Conservation (phyloP, 2,888 invertebrate species). For the Gortyna flavago region DNA sequence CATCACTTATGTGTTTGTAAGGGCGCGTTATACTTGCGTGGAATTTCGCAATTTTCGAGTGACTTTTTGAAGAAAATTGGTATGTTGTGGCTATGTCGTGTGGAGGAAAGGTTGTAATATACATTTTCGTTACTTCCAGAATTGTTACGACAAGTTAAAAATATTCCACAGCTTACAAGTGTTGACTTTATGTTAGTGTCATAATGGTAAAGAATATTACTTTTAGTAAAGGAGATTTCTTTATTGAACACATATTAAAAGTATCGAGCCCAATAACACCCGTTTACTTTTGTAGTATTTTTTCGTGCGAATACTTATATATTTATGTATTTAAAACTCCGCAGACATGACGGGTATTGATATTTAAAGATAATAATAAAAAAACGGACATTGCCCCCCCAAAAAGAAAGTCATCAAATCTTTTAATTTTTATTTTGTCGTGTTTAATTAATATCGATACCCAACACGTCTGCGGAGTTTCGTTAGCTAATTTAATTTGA, state of each 20-base stretch:
- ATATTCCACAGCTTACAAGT: not conserved
- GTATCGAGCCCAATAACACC: not conserved
- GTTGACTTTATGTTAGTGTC: not conserved
- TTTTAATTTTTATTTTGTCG: too few relatives aligned
- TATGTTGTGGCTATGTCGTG: conserved; percentile 17
- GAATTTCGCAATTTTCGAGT: conserved; percentile 53
- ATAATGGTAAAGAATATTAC: not conserved
- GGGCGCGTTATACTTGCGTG: conserved; percentile 47
- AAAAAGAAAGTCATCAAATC: too few relatives aligned
- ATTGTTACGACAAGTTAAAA: not conserved
- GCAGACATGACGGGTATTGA: too few relatives aligned
- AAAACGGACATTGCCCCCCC: too few relatives aligned
- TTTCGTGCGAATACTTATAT: not conserved
- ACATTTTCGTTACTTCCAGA: not conserved
- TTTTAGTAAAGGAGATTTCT: not conserved
- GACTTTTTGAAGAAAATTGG: conserved; percentile 31
- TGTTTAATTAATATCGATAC: too few relatives aligned
- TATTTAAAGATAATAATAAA: too few relatives aligned
- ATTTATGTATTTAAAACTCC: not conserved
- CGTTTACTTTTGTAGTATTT: not conserved
- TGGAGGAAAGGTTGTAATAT: not conserved
- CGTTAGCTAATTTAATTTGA: too few relatives aligned
- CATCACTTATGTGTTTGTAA: conserved; percentile 69
- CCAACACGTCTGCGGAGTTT: too few relatives aligned
- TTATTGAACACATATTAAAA: not conserved